Evolutionary conservation across 92 coral and sea anemone genomes (phyloP).

Genomic region (Palythoa caribaeorum): DNA sequence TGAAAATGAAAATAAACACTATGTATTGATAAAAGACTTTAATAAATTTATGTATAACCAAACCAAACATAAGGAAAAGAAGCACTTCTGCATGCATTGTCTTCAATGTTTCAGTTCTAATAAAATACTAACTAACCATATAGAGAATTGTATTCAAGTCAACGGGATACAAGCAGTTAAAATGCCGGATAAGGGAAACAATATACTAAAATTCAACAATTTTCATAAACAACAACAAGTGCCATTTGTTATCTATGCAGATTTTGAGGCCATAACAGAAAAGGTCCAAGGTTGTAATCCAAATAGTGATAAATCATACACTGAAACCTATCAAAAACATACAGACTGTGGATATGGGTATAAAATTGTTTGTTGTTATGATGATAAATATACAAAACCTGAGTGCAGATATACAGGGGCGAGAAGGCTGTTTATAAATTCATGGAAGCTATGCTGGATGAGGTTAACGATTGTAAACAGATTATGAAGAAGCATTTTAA

Average conservation of each 20-base stretch:
- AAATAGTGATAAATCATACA: conserved; percentile 45
- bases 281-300: no score
- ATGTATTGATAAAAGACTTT: conserved; percentile 50
- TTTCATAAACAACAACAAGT: conserved; percentile 40
- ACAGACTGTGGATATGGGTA: no score
- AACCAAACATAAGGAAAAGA: conserved; percentile 32
- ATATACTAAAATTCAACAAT: no score
- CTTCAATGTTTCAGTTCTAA: no score
- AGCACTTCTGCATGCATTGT: no score
- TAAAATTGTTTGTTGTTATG: no score
- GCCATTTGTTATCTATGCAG: conserved; percentile 42
- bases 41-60: conserved; percentile 35
- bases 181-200: no score
- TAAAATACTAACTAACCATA: conserved; percentile 50
- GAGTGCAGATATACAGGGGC: conserved; percentile 30
- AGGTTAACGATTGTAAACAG: conserved; percentile 41
- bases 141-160: conserved; percentile 35
- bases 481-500: conserved; percentile 33
- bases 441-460: no score
- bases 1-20: conserved; percentile 33
- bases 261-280: no score
- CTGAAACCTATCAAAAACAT: no score
- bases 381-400: conserved; percentile 60
- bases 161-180: no score
- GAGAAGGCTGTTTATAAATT: no score